Evolutionary conservation across 1,140 invertebrate genomes (phyloP), one percentile per base, ranked within the genome.

Genomic region (Calephelis virginiensis): DNA sequence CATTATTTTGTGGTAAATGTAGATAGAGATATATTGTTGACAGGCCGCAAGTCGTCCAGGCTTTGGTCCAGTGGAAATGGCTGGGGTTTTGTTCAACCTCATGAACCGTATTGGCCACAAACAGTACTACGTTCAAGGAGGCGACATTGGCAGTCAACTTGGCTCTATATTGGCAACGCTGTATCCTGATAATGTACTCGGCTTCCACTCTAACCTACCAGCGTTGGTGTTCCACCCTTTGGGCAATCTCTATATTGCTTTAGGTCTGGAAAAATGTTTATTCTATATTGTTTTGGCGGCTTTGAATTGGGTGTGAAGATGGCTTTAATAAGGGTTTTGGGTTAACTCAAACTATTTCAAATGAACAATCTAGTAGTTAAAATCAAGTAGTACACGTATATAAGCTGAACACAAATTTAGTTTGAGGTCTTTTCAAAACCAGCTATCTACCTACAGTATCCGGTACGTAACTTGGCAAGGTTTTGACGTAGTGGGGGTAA

Each of bases 41-140:
- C 69, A 93, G 92, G 92, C 92, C 0, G 88, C 95, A 1, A 72
- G 85, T 0, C 91, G 93, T 75, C 92, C 93, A 4, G 95, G 95
- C 8, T 82, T 96, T n/a, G 93, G 94, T 48, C 79, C 92, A 7
- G 70, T 92, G 17, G 90, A 96, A 85, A 93, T 95, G 6, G 94
- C 94, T 0, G 91, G 95, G 8, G 88, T 98, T 6, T 93, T 98
- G 72, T 93, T 94, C 38, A 97, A 96, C 81, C 88, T 99, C 0
- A 98, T 98, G 97, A 73, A 92, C 1, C 92, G 96, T 50, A 86
- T 98, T 2, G 96, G 96, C 0, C 93, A 94, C 77, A 71, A 95
- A 0, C 93, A 94, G 71, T 99, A 95, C 83, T 95, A 97, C 50
- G 85, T 95, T 0, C 97, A 98, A 85, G 97, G 97, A 5, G 97